Base-by-base conservation (phyloP, 2,113 vertebrate species). In the Grantiella picta region DNA sequence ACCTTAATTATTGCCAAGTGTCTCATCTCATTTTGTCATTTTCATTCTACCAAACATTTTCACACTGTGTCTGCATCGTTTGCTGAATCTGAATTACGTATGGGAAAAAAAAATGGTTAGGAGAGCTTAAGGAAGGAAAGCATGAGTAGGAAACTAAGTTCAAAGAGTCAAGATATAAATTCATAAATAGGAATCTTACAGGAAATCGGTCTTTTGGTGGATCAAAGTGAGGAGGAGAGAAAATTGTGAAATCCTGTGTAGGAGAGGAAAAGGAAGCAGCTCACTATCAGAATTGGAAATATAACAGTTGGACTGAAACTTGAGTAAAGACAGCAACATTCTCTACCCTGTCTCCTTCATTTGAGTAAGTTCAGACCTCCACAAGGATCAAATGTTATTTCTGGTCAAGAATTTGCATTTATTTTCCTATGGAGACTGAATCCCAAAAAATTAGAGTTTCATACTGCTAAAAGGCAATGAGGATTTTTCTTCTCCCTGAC, bases 11-110 rank as follows among this genome's bases (percentile, higher is more conserved):
- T 42, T 86, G 29, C 10, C 35, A 82, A 69, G 12, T 50, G n/a
- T 87, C 59, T 72, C 25, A 36, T 64, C 28, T 90, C 27, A 61
- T 69, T 93, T 80, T 82, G 56, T 76, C 33, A 42, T 79, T 91
- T 79, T 71, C 16, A 27, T 75, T 66, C 44, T 47, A 47, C 54
- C 19, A 70, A 82, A 56, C 35, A 14, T 50, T 79, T 85, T 79
- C 44, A 86, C 25, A 20, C 7, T 50, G 22, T 53, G 33, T 24
- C 19, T 57, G 17, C 0, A 8, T 38, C 68, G 72, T 60, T 65
- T 75, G 33, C 29, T 80, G 2, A 33, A 22, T 54, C 33, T 77
- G 59, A 80, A 86, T 47, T 83, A 22, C n/a, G 42, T 29, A 14
- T n/a, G 28, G 19, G 5, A 82, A 77, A 42, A 31, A 53, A 84